Evolutionary conservation across 2,797 vertebrate species (phyloP), one percentile per base, ranked within the genome.

Genomic region (Cyprinodon diabolis): DNA sequence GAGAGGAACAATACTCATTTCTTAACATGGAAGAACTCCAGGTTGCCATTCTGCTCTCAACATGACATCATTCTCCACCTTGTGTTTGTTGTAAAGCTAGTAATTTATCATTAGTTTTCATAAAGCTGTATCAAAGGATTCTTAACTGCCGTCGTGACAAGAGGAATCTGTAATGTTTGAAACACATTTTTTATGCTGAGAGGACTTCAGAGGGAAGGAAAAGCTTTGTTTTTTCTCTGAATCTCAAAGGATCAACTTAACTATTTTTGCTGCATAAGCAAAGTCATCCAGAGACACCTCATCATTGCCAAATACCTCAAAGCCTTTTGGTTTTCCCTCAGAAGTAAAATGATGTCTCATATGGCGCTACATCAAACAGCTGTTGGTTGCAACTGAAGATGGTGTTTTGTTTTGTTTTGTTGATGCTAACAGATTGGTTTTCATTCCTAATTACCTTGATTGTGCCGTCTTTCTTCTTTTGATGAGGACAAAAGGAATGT

Each of bases 211-310:
- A 63, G 75, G 40, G 12, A 51, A 40, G 43, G 43, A 30, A 56
- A 66, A 66, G 68, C 66, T 68, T 74, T 85, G 80, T 69, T 57
- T 73, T 81, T 57, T 77, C 30, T 66, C 69, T 75, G 72, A 86
- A 74, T 79, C 78, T 84, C 69, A 71, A 51, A 17, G 13, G 1
- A n/a, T 23, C 21, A 35, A 77, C 77, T 83, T 55, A 30, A 56
- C 70, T 49, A 43, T 79, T 80, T 80, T 68, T 45, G 19, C 57
- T 43, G 63, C 72, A 78, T 14, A 62, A 60, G 48, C 19, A 58
- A 71, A 73, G 71, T 81, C 78, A 62, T 84, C 25, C 43, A 71
- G 55, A 63, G 19, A 68, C 9, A 51, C 56, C 49, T 3, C n/a
- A 40, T 47, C 10, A 17, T 71, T 75, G 68, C 66, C 30, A 77